A percentile compares a stretch with the other conserved stretches of the same genome.
Conservation (phyloP, 2,113 vertebrate genomes). For the Capra hircus region DNA sequence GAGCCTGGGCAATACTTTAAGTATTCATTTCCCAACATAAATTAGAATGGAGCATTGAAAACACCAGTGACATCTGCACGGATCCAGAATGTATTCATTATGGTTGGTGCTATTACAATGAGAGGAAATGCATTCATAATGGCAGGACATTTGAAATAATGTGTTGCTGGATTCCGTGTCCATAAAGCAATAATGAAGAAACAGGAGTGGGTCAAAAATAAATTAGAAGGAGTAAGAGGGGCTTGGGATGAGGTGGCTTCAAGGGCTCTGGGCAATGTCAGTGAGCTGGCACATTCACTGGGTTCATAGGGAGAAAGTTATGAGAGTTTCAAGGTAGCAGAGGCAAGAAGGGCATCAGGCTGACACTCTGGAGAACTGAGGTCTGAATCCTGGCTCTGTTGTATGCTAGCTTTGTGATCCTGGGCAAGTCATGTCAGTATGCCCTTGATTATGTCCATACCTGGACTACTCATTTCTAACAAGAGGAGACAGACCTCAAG, state of each 20-base stretch:
- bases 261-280: constrained; percentile 30
- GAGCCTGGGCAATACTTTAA: constrained; percentile 58
- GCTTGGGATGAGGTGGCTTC: constrained; percentile 30
- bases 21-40: constrained; percentile 72
- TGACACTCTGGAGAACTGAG: neutral
- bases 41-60: constrained; percentile 66
- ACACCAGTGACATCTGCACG: constrained; percentile 67
- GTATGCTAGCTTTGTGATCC: neutral
- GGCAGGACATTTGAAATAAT: constrained; percentile 72
- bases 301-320: neutral
- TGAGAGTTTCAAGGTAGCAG: neutral
- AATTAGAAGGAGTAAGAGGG: constrained; percentile 54
- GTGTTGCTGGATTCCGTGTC: constrained; percentile 59
- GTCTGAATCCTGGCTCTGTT: neutral
- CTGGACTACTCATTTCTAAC: neutral
- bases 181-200: constrained; percentile 70
- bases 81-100: constrained; percentile 75
- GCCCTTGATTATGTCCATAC: neutral
- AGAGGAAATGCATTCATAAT: constrained; percentile 74
- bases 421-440: neutral
- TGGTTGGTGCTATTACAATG: constrained; percentile 59
- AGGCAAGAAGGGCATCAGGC: neutral
- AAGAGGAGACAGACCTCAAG: neutral
- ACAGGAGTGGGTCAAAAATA: constrained; percentile 42
- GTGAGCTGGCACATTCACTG: neutral